phyloP scores from a whole-genome alignment of 2,888 invertebrate species.

The Lasioglossum villosulum region DNA sequence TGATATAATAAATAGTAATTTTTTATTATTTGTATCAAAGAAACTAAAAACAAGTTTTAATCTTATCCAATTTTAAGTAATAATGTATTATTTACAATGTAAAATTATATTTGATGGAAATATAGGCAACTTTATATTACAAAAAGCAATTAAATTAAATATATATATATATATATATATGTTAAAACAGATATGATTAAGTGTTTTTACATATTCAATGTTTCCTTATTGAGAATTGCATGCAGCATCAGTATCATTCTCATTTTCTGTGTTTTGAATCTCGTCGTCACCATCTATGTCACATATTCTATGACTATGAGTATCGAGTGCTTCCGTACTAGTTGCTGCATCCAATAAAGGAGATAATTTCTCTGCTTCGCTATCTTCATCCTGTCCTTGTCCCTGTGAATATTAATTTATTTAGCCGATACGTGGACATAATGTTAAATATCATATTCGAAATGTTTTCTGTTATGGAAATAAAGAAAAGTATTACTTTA shows the following conservation, averaged over 20 bases:
- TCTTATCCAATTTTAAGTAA: constrained; percentile 19
- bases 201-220: constrained; percentile 22
- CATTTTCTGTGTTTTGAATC: constrained; percentile 79
- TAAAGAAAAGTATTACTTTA: neutral
- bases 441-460: constrained; percentile 1
- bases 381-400: constrained; percentile 89
- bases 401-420: constrained; percentile 64
- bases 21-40: constrained; percentile 11
- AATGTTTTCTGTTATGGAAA: neutral
- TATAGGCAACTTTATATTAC: constrained; percentile 33
- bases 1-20: constrained; percentile 2
- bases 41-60: neutral
- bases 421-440: neutral
- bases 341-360: constrained; percentile 87
- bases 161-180: constrained; percentile 30
- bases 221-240: constrained; percentile 79
- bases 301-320: constrained; percentile 77
- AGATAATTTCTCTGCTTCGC: constrained; percentile 93
- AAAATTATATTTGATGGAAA: constrained; percentile 12
- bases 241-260: constrained; percentile 75
- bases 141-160: constrained; percentile 41
- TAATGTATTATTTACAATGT: constrained; percentile 47
- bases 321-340: constrained; percentile 79
- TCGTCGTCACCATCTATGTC: constrained; percentile 82
- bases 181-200: constrained; percentile 18